phyloP scores from a whole-genome alignment of 2,113 vertebrate genomes.

The Dendropsophus ebraccatus region DNA sequence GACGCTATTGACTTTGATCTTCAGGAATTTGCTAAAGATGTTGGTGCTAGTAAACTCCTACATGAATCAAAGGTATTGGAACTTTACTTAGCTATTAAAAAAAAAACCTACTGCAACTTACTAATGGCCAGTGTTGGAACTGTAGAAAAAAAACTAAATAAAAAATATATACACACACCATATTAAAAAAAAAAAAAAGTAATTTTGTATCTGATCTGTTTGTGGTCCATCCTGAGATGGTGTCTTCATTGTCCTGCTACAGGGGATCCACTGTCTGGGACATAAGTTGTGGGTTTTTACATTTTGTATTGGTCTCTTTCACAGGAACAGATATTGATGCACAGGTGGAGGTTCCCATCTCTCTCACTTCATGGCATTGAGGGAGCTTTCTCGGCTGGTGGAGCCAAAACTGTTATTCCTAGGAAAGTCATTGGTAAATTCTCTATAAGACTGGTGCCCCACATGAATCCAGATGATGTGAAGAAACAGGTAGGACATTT shows the following conservation, averaged over 20 bases:
- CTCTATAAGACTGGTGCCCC: conserved; percentile 91
- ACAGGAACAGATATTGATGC: conserved; percentile 91
- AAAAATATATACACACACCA: too few species aligned
- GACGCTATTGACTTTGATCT: conserved; percentile 92
- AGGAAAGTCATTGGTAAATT: conserved; percentile 95
- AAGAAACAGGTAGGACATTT: conserved; percentile 77
- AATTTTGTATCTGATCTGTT: too few species aligned
- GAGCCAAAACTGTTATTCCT: conserved; percentile 94
- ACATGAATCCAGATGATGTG: conserved; percentile 90
- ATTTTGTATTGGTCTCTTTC: background rate
- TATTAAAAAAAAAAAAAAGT: too few species aligned
- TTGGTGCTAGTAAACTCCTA: conserved; percentile 79
- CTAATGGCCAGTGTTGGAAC: too few species aligned
- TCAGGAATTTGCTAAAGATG: conserved; percentile 84
- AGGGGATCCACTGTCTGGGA: too few species aligned
- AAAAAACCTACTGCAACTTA: too few species aligned
- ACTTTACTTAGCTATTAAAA: too few species aligned
- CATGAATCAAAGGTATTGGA: conserved; percentile 81
- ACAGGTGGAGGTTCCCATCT: conserved; percentile 94
- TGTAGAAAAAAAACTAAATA: too few species aligned
- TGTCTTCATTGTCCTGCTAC: too few species aligned
- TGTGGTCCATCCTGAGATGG: too few species aligned
- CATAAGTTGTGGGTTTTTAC: background rate
- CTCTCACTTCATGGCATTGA: conserved; percentile 97
- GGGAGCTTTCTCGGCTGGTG: conserved; percentile 88